Base-by-base conservation (phyloP, 1,140 invertebrate species). In the Laodelphax striatellus region DNA sequence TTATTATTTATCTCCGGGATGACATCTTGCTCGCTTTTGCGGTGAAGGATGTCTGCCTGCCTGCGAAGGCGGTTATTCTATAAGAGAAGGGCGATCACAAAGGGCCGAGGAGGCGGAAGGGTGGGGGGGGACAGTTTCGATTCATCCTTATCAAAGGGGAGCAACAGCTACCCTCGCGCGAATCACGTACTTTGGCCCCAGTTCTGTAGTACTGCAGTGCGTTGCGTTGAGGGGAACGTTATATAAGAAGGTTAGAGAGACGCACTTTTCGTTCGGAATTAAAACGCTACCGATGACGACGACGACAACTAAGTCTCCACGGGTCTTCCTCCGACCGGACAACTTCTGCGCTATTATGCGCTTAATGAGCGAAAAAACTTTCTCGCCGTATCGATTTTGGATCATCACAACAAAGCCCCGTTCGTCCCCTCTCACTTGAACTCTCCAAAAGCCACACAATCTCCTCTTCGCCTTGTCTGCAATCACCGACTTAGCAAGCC, bases 141-240 rank as follows among this genome's bases (percentile, higher is more conserved):
- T 46, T 46, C 46, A 50, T 50, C 46, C 46, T 50, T 50, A 50
- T 50, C 46, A 50, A 50, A 14, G 46, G 46, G 21, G 46, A 50
- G 21, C 21, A 22, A 50, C 16, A 50, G 21, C 46, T 50, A 50
- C 46, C 46, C 46, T 38, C 34, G 34, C 11, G 34, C 46, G 21
- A 50, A 50, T 50, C 46, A 50, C 46, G 46, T 50, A 50, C 46
- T 50, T 50, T 50, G 46, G 16, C 46, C 46, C 46, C 6, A 22
- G 9, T 38, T 38, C 34, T 38, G 34, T 38, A 38, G 34, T 38
- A 38, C 34, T 38, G 34, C 34, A 38, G 34, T 38, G 34, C 34
- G 34, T 31, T 31, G 28, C 28, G 28, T 38, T 38, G 34, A 38
- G 34, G 34, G 34, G 34, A 38, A 38, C 34, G 34, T 9, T 38